Evolutionary conservation across 2,888 invertebrate genomes (phyloP).

Genomic region (Tethea ocularis): DNA sequence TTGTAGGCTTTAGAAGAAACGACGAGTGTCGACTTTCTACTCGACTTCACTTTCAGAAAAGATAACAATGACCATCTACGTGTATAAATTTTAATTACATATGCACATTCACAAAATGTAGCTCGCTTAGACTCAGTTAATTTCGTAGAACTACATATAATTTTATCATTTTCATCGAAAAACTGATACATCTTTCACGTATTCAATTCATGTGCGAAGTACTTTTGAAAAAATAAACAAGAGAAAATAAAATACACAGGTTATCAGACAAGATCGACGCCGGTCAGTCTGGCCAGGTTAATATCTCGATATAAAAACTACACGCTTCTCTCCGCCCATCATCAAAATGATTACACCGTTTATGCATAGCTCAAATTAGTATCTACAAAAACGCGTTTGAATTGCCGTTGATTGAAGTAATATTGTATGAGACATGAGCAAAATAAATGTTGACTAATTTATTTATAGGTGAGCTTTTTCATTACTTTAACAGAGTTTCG

Average conservation of each 20-base stretch:
- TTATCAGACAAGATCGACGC: slow-evolving; percentile 44
- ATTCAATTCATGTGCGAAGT: not conserved
- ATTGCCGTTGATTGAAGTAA: slow-evolving; percentile 18
- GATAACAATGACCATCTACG: no score
- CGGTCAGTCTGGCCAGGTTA: slow-evolving; percentile 43
- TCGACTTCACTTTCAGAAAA: no score
- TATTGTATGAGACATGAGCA: not conserved
- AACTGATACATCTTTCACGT: not conserved
- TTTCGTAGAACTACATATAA: no score
- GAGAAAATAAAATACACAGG: slow-evolving; percentile 28
- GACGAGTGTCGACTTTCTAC: no score
- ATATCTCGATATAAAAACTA: slow-evolving; percentile 37
- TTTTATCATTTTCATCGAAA: not conserved
- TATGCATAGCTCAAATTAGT: slow-evolving; percentile 41
- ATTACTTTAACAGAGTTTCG: no score
- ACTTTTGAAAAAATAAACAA: slow-evolving; percentile 21
- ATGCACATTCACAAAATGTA: no score
- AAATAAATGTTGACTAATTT: no score
- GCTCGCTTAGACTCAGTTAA: no score
- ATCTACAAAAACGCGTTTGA: slow-evolving; percentile 42
- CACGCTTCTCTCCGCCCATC: slow-evolving; percentile 41
- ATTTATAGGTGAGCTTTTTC: no score
- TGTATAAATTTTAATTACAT: no score
- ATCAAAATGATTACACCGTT: slow-evolving; percentile 49
- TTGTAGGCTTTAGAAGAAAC: no score